Evolutionary conservation across 2,888 invertebrate genomes (phyloP).

Genomic region (Lasioglossum lativentre): DNA sequence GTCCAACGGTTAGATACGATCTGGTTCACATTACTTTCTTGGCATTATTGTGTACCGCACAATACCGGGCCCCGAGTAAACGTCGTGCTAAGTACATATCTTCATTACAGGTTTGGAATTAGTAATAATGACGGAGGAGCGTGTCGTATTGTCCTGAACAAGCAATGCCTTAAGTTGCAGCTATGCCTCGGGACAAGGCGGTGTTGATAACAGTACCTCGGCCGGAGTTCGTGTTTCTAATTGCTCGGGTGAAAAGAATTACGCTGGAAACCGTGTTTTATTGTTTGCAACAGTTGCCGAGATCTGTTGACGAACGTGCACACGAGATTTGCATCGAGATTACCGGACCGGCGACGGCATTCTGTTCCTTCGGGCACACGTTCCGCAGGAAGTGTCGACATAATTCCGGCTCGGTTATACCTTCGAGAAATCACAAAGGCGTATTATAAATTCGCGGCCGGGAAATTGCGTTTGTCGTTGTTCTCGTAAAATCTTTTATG

Average conservation of each 20-base stretch:
- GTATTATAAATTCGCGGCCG: conserved; percentile 57
- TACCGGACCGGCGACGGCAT: conserved; percentile 20
- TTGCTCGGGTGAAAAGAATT: conserved; percentile 48
- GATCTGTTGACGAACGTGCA: conserved; percentile 45
- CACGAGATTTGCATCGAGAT: conserved; percentile 50
- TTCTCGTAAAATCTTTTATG: conserved; percentile 40
- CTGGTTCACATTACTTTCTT: conserved; percentile 65
- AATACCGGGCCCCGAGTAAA: conserved; percentile 26
- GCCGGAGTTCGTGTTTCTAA: conserved; percentile 26
- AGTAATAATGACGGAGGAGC: conserved; percentile 15
- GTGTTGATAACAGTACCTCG: conserved; percentile 26
- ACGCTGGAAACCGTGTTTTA: conserved; percentile 43
- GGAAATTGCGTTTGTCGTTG: conserved; percentile 62
- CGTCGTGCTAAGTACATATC: conserved; percentile 30
- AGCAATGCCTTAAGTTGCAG: not conserved
- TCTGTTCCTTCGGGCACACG: conserved; percentile 39
- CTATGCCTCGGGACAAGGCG: not conserved
- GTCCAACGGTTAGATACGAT: conserved; percentile 36
- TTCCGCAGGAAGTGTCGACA: conserved; percentile 66
- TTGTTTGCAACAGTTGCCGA: conserved; percentile 28
- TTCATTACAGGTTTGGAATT: conserved; percentile 36
- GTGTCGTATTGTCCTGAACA: not conserved
- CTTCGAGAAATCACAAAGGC: conserved; percentile 53
- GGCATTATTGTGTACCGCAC: conserved; percentile 19
- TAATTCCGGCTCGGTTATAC: conserved; percentile 57